A percentile compares a stretch with the other conserved stretches of the same genome.
Evolutionary conservation across 1,140 invertebrate genomes (phyloP).

Genomic region (Bombyx mandarina): DNA sequence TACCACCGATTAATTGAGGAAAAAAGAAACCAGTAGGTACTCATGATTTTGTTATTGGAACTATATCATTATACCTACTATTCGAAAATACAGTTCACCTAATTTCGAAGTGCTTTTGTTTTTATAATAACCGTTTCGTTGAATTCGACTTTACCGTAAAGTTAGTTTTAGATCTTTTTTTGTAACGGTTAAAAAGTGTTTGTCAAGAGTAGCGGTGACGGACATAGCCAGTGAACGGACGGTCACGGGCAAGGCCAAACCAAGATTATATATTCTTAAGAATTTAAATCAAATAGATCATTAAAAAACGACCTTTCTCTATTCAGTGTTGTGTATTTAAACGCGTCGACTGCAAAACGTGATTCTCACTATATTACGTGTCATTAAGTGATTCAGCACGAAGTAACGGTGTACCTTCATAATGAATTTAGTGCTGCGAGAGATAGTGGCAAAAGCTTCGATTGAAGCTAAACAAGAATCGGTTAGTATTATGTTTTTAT

Average conservation of each 20-base stretch:
- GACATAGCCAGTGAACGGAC: constrained; percentile 46
- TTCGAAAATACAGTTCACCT: no score
- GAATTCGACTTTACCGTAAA: constrained; percentile 3
- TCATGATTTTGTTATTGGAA: constrained; percentile 2
- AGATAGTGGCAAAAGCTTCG: constrained; percentile 53
- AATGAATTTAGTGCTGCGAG: constrained; percentile 52
- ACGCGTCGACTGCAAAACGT: no score
- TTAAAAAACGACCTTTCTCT: no score
- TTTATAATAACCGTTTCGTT: constrained; percentile 7
- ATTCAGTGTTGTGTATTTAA: no score
- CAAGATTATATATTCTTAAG: constrained; percentile 10
- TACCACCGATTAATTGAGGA: no score
- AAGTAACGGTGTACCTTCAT: constrained; percentile 14
- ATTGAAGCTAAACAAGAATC: constrained; percentile 45
- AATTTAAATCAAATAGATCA: no score
- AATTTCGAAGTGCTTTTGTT: not conserved
- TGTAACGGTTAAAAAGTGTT: constrained; percentile 16
- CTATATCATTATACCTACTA: no score
- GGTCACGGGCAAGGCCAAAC: constrained; percentile 64
- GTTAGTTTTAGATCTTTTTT: constrained; percentile 2
- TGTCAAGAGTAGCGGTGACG: constrained; percentile 37
- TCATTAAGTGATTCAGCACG: no score
- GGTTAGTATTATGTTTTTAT: constrained; percentile 30
- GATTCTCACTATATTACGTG: no score
- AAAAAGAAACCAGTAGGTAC: no score